Base-by-base conservation (phyloP, 1,140 invertebrate species). In the Ips nitidus region DNA sequence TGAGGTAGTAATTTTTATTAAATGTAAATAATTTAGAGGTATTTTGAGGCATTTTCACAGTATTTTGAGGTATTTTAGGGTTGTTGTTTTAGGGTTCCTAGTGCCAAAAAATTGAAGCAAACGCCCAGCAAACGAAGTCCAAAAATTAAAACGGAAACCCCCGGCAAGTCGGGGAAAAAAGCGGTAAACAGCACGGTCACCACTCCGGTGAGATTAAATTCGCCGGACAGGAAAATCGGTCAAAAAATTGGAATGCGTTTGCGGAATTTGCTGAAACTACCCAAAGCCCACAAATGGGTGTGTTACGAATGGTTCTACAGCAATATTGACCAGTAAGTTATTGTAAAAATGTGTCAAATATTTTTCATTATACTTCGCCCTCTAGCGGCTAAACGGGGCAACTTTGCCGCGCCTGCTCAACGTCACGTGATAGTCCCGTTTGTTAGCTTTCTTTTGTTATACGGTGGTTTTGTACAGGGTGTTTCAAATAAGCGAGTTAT, bases 291-390 rank as follows among this genome's bases (percentile, higher is more conserved):
- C 81, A 97, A 97, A 84, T 99, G 96, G 95, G 95, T 98, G 1
- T 98, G 95, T 79, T 98, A 96, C 82, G 98, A 99, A 81, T 99
- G 96, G 91, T 99, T 99, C 83, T 99, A 99, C 80, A 98, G 96
- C 75, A 98, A 98, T 79, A 92, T 99, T 74, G 97, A 99, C 81
- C 94, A 92, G 77, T 70, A 70, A 58, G n/a, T 60, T 57, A 56
- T 42, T 22, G 22, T 22, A 22, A 22, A 22, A 41, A 6, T 60
- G 36, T 6, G n/a, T 22, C 0, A 50, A 50, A 50, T 22, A 22
- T 22, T 22, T 22, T 22, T 22, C 22, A 22, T 22, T 22, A 22
- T 22, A 22, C 22, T 22, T 22, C 22, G 22, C 22, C 22, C 22
- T 22, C 22, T 22, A 0, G 22, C 22, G 22, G 22, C 22, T 22